Conservation (phyloP, 92 coral and sea anemone genomes). For the Epizoanthus illoricatus region DNA sequence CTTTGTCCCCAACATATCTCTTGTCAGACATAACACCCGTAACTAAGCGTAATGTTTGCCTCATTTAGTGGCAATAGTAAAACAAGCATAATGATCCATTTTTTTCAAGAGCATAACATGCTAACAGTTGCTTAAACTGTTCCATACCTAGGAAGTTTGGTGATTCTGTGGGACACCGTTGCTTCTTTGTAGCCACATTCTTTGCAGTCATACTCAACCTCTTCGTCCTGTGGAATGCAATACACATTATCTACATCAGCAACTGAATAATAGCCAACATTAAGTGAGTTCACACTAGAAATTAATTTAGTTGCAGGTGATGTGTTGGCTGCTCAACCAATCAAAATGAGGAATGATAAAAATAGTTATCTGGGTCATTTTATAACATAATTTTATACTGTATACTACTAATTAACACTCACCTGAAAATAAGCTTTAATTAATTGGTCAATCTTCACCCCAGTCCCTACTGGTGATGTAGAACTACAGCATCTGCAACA, state of each 20-base stretch:
- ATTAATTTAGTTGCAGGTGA: too few relatives aligned
- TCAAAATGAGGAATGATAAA: neutral
- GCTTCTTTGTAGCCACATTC: conserved; percentile 82
- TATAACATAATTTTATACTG: neutral
- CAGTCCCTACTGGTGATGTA: conserved; percentile 19
- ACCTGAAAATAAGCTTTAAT: conserved; percentile 40
- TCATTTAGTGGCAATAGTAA: too few relatives aligned
- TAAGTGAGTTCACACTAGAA: too few relatives aligned
- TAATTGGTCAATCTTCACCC: conserved; percentile 28
- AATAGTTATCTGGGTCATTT: neutral
- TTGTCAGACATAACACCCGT: too few relatives aligned
- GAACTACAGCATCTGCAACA: conserved; percentile 6
- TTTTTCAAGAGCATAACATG: neutral
- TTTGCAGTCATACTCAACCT: conserved; percentile 77
- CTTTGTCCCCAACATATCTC: too few relatives aligned
- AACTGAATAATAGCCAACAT: too few relatives aligned
- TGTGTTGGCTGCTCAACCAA: too few relatives aligned
- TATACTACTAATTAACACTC: neutral
- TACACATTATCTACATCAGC: neutral
- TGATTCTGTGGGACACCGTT: conserved; percentile 71
- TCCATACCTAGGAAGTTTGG: conserved; percentile 82
- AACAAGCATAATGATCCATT: neutral
- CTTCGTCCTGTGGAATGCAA: conserved; percentile 68
- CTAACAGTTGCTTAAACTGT: neutral
- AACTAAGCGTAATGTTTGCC: too few relatives aligned